Conservation (phyloP, 2,113 vertebrate genomes). For the Lepisosteus osseus region DNA sequence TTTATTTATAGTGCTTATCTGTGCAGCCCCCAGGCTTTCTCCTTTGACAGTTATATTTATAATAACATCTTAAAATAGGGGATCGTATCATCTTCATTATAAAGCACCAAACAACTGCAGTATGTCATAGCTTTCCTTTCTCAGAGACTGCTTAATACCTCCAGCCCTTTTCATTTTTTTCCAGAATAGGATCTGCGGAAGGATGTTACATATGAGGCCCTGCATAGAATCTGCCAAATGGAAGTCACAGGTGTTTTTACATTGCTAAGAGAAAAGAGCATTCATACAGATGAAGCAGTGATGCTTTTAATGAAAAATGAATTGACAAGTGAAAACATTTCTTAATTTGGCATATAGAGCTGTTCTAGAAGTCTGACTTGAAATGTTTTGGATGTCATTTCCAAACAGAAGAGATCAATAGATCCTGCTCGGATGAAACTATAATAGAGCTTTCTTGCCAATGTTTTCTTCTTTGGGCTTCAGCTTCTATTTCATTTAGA, state of each 20-base stretch:
- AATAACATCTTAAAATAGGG: not conserved
- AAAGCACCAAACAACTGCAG: not conserved
- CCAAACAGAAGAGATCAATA: not conserved
- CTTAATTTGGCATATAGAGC: too few species aligned
- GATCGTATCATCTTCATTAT: constrained; percentile 4
- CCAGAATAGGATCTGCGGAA: not conserved
- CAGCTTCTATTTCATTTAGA: not conserved
- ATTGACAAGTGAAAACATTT: too few species aligned
- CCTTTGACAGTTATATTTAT: constrained; percentile 12
- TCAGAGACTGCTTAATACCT: not conserved
- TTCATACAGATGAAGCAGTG: too few species aligned
- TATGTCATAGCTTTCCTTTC: not conserved
- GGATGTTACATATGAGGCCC: too few species aligned
- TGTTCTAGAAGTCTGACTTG: too few species aligned
- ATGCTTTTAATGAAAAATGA: too few species aligned
- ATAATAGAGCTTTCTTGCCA: not conserved
- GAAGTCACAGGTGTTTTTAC: too few species aligned
- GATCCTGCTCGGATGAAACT: not conserved
- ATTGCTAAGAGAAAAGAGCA: too few species aligned
- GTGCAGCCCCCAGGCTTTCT: constrained; percentile 6
- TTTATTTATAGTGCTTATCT: constrained; percentile 11
- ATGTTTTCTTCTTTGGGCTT: constrained; percentile 6
- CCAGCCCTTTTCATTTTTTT: not conserved
- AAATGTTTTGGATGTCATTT: not conserved
- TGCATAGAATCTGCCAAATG: too few species aligned